Conservation (phyloP, 1,140 invertebrate genomes). For the Kradibia gibbosae region DNA sequence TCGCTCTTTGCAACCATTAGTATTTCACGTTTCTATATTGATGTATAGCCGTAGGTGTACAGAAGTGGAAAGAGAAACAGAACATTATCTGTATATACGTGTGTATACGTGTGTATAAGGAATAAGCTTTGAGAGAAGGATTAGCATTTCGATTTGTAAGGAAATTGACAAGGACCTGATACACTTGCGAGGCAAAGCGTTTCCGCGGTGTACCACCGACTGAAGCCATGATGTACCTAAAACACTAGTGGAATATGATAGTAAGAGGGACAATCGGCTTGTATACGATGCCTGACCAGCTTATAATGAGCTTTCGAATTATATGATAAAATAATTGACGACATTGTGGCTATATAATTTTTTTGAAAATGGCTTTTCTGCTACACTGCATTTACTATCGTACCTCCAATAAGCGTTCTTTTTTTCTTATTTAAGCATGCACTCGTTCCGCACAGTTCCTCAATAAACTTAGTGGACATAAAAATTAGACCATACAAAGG, state of each 20-base stretch:
- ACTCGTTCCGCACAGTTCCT: neutral
- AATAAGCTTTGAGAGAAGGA: neutral
- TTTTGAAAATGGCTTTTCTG: neutral
- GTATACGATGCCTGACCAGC: neutral
- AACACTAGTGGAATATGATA: neutral
- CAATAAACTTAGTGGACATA: neutral
- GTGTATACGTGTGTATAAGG: neutral
- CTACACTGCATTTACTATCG: no score
- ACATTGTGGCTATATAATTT: neutral
- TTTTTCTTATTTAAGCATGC: neutral
- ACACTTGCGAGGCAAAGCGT: neutral
- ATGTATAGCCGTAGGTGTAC: neutral
- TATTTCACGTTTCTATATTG: neutral
- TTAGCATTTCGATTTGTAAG: constrained; percentile 46
- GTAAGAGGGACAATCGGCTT: neutral
- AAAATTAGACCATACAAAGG: neutral
- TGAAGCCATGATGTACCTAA: neutral
- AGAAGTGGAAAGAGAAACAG: neutral
- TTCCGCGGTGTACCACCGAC: neutral
- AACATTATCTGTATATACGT: neutral
- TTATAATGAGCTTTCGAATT: constrained; percentile 16
- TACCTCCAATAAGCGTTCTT: no score
- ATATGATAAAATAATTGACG: neutral
- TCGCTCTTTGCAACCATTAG: neutral
- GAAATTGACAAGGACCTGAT: constrained; percentile 39